Percentiles rank a stretch among this genome's conserved stretches.
phyloP scores from a whole-genome alignment of 2,888 invertebrate species.

The Rapana venosa region DNA sequence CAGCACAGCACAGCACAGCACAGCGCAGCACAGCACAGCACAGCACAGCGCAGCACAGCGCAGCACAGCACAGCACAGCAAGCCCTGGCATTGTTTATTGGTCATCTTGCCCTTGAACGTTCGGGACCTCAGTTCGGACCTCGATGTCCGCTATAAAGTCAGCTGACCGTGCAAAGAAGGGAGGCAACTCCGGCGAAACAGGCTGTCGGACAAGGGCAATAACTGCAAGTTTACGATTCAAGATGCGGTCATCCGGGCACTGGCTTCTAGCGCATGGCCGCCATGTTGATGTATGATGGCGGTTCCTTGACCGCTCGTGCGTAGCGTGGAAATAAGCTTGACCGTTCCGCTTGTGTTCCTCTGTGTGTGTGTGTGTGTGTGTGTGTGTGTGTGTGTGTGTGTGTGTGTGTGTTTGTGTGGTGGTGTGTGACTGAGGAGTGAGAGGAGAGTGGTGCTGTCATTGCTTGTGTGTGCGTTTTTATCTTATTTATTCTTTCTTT shows the following conservation, averaged over 20 bases:
- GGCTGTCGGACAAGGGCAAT: conserved; percentile 7
- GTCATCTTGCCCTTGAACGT: background rate
- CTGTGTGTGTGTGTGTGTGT: background rate
- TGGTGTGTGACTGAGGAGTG: background rate
- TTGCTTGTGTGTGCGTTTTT: background rate
- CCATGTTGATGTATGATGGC: background rate
- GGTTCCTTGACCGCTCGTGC: background rate
- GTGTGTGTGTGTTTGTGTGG: background rate
- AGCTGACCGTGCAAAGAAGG: no score
- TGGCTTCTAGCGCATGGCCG: background rate
- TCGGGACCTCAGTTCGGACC: background rate
- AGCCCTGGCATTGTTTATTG: background rate
- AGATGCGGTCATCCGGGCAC: conserved; percentile 8
- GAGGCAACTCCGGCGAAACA: background rate
- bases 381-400: background rate
- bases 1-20: background rate
- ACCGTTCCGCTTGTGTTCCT: background rate
- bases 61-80: background rate
- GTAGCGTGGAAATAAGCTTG: background rate
- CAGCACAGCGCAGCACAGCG: background rate
- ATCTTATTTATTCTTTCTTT: no score
- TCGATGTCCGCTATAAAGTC: no score
- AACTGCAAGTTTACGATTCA: conserved; percentile 8
- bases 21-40: background rate
- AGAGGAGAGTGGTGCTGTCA: background rate